A percentile compares a stretch with the other conserved stretches of the same genome.
phyloP scores from a whole-genome alignment of 2,888 invertebrate species.

The Eristalis pertinax region DNA sequence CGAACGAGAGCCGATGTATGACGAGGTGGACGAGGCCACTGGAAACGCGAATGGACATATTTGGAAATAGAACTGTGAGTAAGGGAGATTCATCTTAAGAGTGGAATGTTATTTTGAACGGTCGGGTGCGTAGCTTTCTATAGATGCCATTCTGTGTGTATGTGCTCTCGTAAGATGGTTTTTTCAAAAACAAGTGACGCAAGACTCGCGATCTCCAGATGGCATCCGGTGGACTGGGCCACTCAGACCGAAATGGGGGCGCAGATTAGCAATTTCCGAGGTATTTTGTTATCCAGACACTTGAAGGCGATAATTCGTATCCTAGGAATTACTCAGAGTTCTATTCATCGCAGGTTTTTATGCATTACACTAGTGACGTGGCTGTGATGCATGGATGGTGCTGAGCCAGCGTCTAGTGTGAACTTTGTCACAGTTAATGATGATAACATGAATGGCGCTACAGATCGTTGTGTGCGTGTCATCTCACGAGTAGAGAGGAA shows the following conservation, averaged over 20 bases:
- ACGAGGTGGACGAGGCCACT: background rate
- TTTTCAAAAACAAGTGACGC: background rate
- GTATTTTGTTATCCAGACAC: background rate
- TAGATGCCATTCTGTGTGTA: background rate
- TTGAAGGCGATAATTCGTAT: background rate
- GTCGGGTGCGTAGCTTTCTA: background rate
- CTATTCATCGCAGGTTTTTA: background rate
- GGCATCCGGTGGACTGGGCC: background rate
- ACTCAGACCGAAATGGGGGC: background rate
- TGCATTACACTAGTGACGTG: too few species aligned
- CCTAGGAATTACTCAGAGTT: background rate
- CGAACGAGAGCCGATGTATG: background rate
- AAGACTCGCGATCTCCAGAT: background rate
- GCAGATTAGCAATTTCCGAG: background rate
- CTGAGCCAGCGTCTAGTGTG: too few species aligned
- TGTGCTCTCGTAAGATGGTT: background rate
- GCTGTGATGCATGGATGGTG: too few species aligned
- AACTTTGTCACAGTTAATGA: too few species aligned
- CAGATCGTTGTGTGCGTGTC: too few species aligned
- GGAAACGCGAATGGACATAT: background rate
- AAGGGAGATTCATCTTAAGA: background rate
- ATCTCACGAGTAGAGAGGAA: too few species aligned
- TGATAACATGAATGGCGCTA: too few species aligned
- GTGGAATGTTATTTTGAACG: background rate
- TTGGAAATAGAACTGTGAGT: background rate